Evolutionary conservation across 2,113 vertebrate species (phyloP), one percentile per base, ranked within the genome.

Genomic region (Pachypanchax playfairii): DNA sequence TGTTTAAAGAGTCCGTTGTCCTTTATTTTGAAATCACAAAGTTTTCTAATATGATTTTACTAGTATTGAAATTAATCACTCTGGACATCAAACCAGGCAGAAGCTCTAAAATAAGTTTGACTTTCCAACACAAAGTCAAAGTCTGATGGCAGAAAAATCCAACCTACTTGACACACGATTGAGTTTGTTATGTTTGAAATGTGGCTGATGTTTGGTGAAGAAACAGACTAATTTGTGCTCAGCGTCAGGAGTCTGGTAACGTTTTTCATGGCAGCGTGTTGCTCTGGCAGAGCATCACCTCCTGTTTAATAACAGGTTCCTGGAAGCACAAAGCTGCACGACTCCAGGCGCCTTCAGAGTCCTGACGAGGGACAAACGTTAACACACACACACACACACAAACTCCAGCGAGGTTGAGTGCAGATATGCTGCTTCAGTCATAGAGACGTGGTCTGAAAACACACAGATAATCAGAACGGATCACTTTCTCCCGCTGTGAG

Each of bases 141-240:
- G 56, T 53, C 51, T 33, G 41, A 72, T 28, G 70, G 63, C 26
- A 20, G 42, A 43, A 65, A 22, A 59, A 65, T 72, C 66, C 18
- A 63, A 69, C 21, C 70, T 63, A 62, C 69, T 85, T 22, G 25
- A 79, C 75, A 65, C 5, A 6, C 35, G 50, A 54, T 65, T 12
- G 18, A 17, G n/a, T 70, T 50, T 76, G 70, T 74, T 77, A 36
- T 51, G 70, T 64, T 77, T 76, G 58, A 74, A 70, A 70, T 59
- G 65, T 29, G 51, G 54, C 17, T 6, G 51, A 70, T 70, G 62
- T 73, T 71, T 53, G 28, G 55, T 69, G 72, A 59, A 76, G 54
- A 54, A 71, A 74, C 75, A 75, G 58, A 67, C 53, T 21, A 35
- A 31, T 29, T 69, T 59, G 44, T 36, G 63, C 38, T 60, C 15